Conservation (phyloP, 2,113 vertebrate genomes). For the Zingel zingel region DNA sequence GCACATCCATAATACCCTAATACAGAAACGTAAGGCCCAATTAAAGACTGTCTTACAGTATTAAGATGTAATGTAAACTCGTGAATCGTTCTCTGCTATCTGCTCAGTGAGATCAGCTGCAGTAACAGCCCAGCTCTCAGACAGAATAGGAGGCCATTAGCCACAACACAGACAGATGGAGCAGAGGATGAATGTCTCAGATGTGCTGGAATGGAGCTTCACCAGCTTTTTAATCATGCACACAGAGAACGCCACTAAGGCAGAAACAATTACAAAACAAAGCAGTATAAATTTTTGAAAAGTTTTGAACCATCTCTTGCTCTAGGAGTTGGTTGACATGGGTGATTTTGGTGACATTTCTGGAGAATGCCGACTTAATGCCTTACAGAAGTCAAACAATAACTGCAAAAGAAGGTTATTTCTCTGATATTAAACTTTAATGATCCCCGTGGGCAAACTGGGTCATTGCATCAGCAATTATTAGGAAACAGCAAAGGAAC, state of each 20-base stretch:
- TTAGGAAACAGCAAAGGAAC: slow-evolving; percentile 12
- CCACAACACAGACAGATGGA: slow-evolving; percentile 23
- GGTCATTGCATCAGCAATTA: slow-evolving; percentile 21
- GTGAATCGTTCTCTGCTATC: slow-evolving; percentile 22
- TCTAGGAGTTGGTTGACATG: not conserved
- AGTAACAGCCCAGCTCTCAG: slow-evolving; percentile 8
- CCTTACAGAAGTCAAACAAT: not conserved
- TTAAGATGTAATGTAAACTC: slow-evolving; percentile 22
- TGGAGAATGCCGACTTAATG: not conserved
- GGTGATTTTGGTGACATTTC: not conserved
- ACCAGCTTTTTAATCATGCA: not conserved
- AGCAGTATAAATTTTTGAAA: not conserved
- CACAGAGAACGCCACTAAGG: not conserved
- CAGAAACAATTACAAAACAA: not conserved
- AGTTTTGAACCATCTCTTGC: not conserved
- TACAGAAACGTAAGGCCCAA: slow-evolving; percentile 13
- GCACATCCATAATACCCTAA: not conserved
- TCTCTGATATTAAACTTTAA: slow-evolving; percentile 18
- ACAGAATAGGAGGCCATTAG: slow-evolving; percentile 30
- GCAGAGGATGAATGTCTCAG: not conserved
- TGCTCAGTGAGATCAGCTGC: slow-evolving; percentile 15
- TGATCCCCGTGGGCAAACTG: slow-evolving; percentile 18
- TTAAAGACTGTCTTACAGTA: slow-evolving; percentile 17
- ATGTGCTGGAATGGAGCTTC: slow-evolving; percentile 5
- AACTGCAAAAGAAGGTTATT: slow-evolving; percentile 3